phyloP scores from a whole-genome alignment of 1,140 invertebrate species.

The Listronotus bonariensis region DNA sequence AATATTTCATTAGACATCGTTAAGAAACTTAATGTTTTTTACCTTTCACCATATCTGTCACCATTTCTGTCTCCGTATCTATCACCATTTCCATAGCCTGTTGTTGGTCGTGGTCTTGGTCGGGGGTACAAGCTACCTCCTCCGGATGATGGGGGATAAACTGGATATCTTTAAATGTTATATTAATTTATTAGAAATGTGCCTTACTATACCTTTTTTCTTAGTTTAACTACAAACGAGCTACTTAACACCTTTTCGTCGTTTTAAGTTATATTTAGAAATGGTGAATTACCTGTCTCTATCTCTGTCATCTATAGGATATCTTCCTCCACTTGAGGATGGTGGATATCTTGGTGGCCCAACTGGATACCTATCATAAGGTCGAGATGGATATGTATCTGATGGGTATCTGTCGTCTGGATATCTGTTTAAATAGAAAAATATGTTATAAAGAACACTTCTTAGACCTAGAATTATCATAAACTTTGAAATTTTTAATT shows the following conservation, averaged over 20 bases:
- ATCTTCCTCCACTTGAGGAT: constrained; percentile 45
- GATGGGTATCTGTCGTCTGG: constrained; percentile 54
- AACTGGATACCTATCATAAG: constrained; percentile 41
- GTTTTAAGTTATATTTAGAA: neutral
- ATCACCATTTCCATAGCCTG: constrained; percentile 8
- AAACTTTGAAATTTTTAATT: no score
- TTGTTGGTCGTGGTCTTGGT: constrained; percentile 31
- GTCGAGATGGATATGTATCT: constrained; percentile 41
- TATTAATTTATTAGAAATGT: no score
- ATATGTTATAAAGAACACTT: no score
- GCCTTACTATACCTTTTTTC: no score
- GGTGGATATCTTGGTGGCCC: constrained; percentile 43
- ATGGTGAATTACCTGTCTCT: constrained; percentile 24
- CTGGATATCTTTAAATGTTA: constrained; percentile 46
- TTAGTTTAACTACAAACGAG: no score
- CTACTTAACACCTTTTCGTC: neutral
- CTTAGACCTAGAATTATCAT: no score
- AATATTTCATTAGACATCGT: no score
- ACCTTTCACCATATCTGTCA: constrained; percentile 48
- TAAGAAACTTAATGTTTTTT: no score
- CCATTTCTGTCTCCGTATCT: constrained; percentile 48
- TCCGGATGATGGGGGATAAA: constrained; percentile 35
- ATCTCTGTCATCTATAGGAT: constrained; percentile 25
- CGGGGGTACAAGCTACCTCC: constrained; percentile 28
- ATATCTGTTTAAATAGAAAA: constrained; percentile 42